Percentiles rank a stretch among this genome's conserved stretches.
phyloP scores from a whole-genome alignment of 2,113 vertebrate genomes.

The Erythrocercus mccallii region DNA sequence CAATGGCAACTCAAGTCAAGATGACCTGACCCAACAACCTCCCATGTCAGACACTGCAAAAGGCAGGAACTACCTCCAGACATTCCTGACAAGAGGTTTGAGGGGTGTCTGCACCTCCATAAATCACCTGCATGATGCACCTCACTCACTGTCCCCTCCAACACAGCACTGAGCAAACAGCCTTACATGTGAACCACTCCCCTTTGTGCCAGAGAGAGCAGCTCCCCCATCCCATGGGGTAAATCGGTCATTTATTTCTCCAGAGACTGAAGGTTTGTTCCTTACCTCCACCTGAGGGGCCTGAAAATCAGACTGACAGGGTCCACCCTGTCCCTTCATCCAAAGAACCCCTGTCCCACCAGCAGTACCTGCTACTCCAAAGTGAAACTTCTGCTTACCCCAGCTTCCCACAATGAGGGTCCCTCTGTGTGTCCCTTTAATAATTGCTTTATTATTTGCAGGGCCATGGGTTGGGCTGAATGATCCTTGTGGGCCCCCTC shows the following conservation, averaged over 20 bases:
- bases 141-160: background rate
- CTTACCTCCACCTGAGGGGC: background rate
- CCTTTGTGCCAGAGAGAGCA: background rate
- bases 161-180: background rate
- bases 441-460: background rate
- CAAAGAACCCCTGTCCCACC: background rate
- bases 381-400: background rate
- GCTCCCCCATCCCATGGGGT: background rate
- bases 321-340: background rate
- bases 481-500: background rate
- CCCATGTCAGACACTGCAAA: background rate
- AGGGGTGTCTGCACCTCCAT: background rate
- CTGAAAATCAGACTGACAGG: background rate
- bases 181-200: rapidly evolving
- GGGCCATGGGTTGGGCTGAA: background rate
- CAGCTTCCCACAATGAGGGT: background rate
- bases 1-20: constrained; percentile 2
- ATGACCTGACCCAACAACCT: background rate
- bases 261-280: background rate
- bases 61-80: background rate
- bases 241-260: background rate
- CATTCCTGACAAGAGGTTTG: background rate
- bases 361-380: background rate
- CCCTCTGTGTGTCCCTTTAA: background rate
- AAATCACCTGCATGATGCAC: background rate